phyloP scores from a whole-genome alignment of 2,888 invertebrate genomes.

The Nipponacmea schrenckii region DNA sequence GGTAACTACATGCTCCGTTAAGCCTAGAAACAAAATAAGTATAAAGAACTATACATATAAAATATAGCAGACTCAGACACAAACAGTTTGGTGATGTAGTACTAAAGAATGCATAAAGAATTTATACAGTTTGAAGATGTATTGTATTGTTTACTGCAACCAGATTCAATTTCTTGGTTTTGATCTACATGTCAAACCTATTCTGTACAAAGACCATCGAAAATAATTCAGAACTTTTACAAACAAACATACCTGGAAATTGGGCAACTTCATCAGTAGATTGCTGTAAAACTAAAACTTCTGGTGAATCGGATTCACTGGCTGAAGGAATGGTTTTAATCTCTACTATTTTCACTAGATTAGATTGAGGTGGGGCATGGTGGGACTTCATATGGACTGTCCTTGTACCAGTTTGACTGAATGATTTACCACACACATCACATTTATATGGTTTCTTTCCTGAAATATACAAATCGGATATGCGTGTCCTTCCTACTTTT shows the following conservation, averaged over 20 bases:
- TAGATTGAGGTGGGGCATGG: constrained; percentile 23
- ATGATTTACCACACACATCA: constrained; percentile 65
- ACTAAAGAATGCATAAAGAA: too few species aligned
- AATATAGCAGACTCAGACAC: too few species aligned
- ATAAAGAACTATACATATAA: too few species aligned
- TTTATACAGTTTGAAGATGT: too few species aligned
- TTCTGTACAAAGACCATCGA: too few species aligned
- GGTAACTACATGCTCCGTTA: constrained; percentile 45
- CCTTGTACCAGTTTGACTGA: constrained; percentile 66
- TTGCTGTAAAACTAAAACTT: not conserved
- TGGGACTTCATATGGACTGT: constrained; percentile 74
- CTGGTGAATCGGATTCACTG: not conserved
- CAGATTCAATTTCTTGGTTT: too few species aligned
- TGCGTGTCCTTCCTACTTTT: too few species aligned
- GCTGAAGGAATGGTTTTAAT: not conserved
- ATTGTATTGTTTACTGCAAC: too few species aligned
- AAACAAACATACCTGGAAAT: not conserved
- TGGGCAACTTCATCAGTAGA: not conserved
- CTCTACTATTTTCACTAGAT: not conserved
- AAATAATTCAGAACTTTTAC: too few species aligned
- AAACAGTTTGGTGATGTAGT: too few species aligned
- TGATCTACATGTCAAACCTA: too few species aligned
- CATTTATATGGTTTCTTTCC: constrained; percentile 68
- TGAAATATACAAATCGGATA: constrained; percentile 26
- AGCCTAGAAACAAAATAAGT: constrained; percentile 29